Evolutionary conservation across 1,140 invertebrate genomes (phyloP).

Genomic region (Cylas formicarius): DNA sequence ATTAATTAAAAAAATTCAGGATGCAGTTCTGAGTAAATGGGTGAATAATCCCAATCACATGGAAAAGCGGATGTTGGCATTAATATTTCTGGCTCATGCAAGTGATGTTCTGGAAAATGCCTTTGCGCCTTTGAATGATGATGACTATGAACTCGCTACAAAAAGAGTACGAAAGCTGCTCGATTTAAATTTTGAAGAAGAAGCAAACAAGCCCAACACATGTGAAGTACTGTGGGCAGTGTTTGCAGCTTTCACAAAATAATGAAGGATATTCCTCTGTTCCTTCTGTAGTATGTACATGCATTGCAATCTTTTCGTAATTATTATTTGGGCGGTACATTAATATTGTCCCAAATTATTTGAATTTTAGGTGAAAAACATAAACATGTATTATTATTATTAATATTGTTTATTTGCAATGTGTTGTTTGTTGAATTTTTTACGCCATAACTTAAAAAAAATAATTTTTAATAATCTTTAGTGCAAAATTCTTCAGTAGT

Average conservation of each 20-base stretch:
- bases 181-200: conserved; percentile 93
- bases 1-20: conserved; percentile 98
- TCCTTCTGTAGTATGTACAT: too few species aligned
- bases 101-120: conserved; percentile 99
- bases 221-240: conserved; percentile 97
- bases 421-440: not conserved
- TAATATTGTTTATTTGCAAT: not conserved
- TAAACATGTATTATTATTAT: not conserved
- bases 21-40: conserved; percentile 92
- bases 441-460: not conserved
- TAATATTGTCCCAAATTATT: too few species aligned
- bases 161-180: conserved; percentile 90
- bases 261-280: too few species aligned
- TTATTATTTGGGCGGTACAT: too few species aligned
- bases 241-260: conserved; percentile 97
- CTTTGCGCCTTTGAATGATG: conserved; percentile 96
- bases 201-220: conserved; percentile 77
- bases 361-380: not conserved
- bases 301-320: too few species aligned
- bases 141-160: conserved; percentile 98
- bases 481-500: not conserved
- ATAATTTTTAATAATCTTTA: not conserved
- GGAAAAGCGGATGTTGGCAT: conserved; percentile 86
- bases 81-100: conserved; percentile 93
- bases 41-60: conserved; percentile 97